These are phyloP conservation scores for Sinella curviseta DNA, from an alignment of 1,140 invertebrate species.

Conservation along the genomic window DNA sequence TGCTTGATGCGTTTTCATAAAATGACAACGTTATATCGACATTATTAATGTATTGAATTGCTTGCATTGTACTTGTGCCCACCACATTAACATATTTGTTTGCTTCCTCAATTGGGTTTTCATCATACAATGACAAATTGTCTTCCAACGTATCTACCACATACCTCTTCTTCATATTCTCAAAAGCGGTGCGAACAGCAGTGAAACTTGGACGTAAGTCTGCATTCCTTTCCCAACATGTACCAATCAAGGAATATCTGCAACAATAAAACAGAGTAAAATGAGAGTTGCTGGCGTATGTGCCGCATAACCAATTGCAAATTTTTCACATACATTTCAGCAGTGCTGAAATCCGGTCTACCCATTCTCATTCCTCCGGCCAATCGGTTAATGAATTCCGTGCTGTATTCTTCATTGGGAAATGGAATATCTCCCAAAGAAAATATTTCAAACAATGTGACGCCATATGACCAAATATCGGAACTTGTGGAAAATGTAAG, in stretches of 20 bases:
- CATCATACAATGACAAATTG: too few species aligned
- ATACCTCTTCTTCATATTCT: too few species aligned
- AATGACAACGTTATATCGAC: too few species aligned
- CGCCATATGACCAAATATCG: slow-evolving; percentile 80
- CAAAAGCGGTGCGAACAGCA: too few species aligned
- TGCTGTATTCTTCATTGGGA: slow-evolving; percentile 60
- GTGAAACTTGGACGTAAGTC: slow-evolving; percentile 17
- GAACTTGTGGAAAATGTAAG: slow-evolving; percentile 71
- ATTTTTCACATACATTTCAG: not conserved
- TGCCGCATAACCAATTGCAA: not conserved
- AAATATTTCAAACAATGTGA: slow-evolving; percentile 81
- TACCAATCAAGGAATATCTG: slow-evolving; percentile 21
- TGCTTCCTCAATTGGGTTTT: too few species aligned
- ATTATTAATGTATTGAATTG: too few species aligned
- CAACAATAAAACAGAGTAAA: not conserved
- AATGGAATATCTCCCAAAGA: slow-evolving; percentile 82
- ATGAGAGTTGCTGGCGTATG: not conserved
- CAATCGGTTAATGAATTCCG: not conserved
- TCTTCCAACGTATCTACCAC: too few species aligned
- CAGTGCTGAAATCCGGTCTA: not conserved
- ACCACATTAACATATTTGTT: too few species aligned
- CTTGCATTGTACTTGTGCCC: too few species aligned
- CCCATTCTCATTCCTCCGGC: slow-evolving; percentile 18
- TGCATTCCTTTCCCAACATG: slow-evolving; percentile 26
- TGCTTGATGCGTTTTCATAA: too few species aligned